Evolutionary conservation across 2,797 vertebrate species (phyloP), one percentile per base, ranked within the genome.

Genomic region (Megalops cyprinoides): DNA sequence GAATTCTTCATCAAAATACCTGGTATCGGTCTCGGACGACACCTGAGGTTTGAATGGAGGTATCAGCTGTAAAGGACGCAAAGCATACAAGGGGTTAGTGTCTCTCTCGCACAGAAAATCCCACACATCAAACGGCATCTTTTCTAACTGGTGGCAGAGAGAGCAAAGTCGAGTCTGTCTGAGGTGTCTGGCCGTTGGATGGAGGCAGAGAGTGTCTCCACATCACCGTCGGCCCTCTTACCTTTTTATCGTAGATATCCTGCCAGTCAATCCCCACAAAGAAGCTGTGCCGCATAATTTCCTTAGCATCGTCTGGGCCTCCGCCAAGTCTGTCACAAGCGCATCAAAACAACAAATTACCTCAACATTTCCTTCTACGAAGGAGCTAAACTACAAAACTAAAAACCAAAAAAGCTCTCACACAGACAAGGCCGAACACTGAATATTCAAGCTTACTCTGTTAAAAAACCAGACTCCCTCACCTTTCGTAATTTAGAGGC

Each of bases 31-130:
- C 92, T 99, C 98, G 75, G 98, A 99, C 65, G 96, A 97, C 92
- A 99, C 98, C 95, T 98, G 97, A 94, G 98, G 97, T 94, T 97
- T 98, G 94, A 99, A 99, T 82, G 97, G 97, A 92, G 97, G 98
- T 89, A 96, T 92, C 92, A 99, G 94, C 98, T 99, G 78, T 37
- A 48, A 53, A 34, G 37, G 42, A 69, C 31, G 34, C 14, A 42
- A 39, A n/a, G n/a, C n/a, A n/a, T n/a, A n/a, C n/a, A n/a, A n/a
- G n/a, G n/a, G n/a, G n/a, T n/a, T n/a, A n/a, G n/a, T n/a, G n/a
- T n/a, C n/a, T n/a, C n/a, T n/a, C n/a, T n/a, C n/a, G n/a, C n/a
- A n/a, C n/a, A n/a, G n/a, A n/a, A n/a, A n/a, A n/a, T n/a, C n/a
- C n/a, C n/a, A n/a, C n/a, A n/a, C n/a, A n/a, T n/a, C n/a, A n/a